Base-by-base conservation (phyloP, 2,797 vertebrate genomes). In the Chaetophractus vellerosus region DNA sequence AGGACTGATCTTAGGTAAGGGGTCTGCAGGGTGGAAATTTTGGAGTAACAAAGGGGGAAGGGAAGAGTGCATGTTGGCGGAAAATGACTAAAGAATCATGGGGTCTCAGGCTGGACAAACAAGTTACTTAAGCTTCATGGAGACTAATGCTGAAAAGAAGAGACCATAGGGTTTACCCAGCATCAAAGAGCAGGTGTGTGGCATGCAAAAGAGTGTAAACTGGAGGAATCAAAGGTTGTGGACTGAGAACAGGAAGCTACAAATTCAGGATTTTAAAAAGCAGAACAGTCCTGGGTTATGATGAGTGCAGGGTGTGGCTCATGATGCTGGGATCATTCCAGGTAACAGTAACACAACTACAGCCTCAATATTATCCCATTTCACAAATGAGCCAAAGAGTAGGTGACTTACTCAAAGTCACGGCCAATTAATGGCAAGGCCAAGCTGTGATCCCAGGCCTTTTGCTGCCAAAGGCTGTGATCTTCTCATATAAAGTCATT, bases 71-170 rank as follows among this genome's bases (percentile, higher is more conserved):
- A 26, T 4, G 11, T 64, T 52, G 75, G 33, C 66, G 48, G 69
- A 83, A 85, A 91, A 48, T 68, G 71, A 96, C 91, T 83, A 79
- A 61, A 76, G 50, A 90, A 66, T 81, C 68, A 1, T 8, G 61
- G 41, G 52, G 55, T n/a, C 38, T 31, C 38, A 31, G n/a, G 52
- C 82, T 83, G 18, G 41, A n/a, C 7, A 72, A 28, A 92, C 36
- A 59, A 52, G 31, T 88, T 93, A 90, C 63, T 72, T 69, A 93
- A 94, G 84, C 84, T 88, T 84, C 78, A 24, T 66, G 28, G 80
- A 45, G 10, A 63, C 16, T 0, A 21, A 82, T 75, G 19, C 57
- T 16, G 71, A 93, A 64, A 64, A 48, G 14, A 82, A 68, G 66
- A 68, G n/a, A 79, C 61, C 50, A 38, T 41, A 63, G 52, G 61